Conservation (phyloP, 53 echinoderm and acorn worm species). For the Echinometra lucunter region DNA sequence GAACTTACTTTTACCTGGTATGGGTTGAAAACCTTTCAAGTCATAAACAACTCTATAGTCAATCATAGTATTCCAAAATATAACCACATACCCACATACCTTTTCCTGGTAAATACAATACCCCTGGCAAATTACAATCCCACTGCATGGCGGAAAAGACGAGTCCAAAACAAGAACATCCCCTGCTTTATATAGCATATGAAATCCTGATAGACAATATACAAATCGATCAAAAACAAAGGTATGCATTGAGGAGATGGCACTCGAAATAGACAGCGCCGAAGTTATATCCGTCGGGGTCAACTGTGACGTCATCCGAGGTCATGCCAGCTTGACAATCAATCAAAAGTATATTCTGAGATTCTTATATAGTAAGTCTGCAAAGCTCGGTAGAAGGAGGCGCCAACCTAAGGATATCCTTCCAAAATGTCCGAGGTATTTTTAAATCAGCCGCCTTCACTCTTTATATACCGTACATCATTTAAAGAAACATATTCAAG, state of each 20-base stretch:
- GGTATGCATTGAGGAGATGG: slow-evolving; percentile 6
- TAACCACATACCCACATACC: neutral
- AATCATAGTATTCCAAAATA: neutral
- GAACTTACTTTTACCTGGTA: too few relatives aligned
- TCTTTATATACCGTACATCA: too few relatives aligned
- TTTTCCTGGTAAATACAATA: neutral
- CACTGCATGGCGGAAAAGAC: too few relatives aligned
- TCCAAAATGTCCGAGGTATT: neutral
- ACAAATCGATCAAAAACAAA: slow-evolving; percentile 12
- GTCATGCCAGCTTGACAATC: slow-evolving; percentile 21
- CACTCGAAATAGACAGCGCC: slow-evolving; percentile 37
- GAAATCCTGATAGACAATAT: neutral
- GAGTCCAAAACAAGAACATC: neutral
- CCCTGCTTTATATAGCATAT: neutral
- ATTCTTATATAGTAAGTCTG: neutral
- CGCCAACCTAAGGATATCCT: neutral
- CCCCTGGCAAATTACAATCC: too few relatives aligned
- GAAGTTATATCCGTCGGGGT: slow-evolving; percentile 26
- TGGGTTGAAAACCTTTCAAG: neutral
- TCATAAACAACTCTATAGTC: neutral
- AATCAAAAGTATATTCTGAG: neutral
- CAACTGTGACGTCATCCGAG: slow-evolving; percentile 30
- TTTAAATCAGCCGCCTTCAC: too few relatives aligned
- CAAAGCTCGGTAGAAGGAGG: neutral
- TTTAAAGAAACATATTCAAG: too few relatives aligned